These are phyloP conservation scores for Diuraphis noxia DNA, from an alignment of 1,140 invertebrate species.

Conservation along the genomic window DNA sequence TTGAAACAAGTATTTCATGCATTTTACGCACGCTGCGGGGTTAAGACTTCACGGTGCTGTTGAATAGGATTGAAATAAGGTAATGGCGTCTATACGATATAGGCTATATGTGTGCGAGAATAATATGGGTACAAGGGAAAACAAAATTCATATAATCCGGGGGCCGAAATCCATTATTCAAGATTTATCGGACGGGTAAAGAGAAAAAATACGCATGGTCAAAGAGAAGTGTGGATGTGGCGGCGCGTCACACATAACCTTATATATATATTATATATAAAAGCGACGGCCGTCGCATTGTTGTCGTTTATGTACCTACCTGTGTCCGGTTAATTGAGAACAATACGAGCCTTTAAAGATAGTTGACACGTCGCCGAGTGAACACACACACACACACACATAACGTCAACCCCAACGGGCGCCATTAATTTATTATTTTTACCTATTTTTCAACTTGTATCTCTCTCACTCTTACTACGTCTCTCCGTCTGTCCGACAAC, in stretches of 20 bases:
- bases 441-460: neutral
- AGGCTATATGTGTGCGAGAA: neutral
- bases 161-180: constrained; percentile 14
- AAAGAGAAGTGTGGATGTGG: neutral
- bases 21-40: constrained; percentile 1
- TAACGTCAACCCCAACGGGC: constrained; percentile 14
- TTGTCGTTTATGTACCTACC: constrained; percentile 17
- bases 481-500: neutral
- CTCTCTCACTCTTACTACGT: neutral
- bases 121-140: constrained; percentile 10
- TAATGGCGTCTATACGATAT: constrained; percentile 8
- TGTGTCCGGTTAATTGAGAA: constrained; percentile 42
- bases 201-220: neutral
- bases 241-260: neutral
- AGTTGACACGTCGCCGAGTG: neutral
- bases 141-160: neutral
- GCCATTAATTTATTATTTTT: constrained; percentile 37
- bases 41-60: neutral
- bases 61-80: neutral
- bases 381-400: neutral
- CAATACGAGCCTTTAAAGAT: constrained; percentile 29
- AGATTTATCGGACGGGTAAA: constrained; percentile 8
- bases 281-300: neutral
- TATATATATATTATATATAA: neutral
- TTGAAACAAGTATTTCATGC: constrained; percentile 28